Evolutionary conservation across 2,113 vertebrate species (phyloP).

Genomic region (Mustelus asterias): DNA sequence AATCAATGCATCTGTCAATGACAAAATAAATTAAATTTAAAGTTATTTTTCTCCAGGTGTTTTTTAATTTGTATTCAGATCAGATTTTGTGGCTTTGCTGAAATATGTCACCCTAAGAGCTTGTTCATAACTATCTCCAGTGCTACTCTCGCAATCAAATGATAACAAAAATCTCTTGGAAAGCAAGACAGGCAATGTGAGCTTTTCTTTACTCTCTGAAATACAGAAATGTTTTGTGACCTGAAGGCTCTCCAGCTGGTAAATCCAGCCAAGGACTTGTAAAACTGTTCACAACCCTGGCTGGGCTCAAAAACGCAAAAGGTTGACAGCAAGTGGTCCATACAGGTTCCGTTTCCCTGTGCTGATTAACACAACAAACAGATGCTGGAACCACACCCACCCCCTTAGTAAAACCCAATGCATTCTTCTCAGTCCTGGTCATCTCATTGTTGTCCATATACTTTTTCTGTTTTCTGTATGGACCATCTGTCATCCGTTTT

Average conservation of each 20-base stretch:
- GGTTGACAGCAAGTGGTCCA: neutral
- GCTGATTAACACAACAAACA: neutral
- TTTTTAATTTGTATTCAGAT: neutral
- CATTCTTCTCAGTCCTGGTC: neutral
- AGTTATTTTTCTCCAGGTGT: neutral
- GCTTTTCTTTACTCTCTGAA: neutral
- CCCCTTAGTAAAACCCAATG: neutral
- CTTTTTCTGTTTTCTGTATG: neutral
- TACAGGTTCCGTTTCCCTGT: neutral
- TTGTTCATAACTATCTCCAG: neutral
- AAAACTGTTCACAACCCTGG: neutral
- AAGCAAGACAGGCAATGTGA: neutral
- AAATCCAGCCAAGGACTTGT: neutral
- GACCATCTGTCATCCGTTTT: conserved; percentile 24
- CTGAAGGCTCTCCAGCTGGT: neutral
- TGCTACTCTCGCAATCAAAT: neutral
- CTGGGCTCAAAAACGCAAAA: neutral
- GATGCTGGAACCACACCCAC: neutral
- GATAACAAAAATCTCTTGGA: neutral
- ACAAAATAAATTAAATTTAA: neutral
- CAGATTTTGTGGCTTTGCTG: neutral
- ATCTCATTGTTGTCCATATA: neutral
- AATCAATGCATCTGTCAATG: neutral
- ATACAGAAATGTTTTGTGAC: neutral
- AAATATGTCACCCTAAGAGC: neutral